These are phyloP conservation scores for Tiaroga cobitis DNA, from an alignment of 2,797 vertebrate genomes.

Conservation along the genomic window DNA sequence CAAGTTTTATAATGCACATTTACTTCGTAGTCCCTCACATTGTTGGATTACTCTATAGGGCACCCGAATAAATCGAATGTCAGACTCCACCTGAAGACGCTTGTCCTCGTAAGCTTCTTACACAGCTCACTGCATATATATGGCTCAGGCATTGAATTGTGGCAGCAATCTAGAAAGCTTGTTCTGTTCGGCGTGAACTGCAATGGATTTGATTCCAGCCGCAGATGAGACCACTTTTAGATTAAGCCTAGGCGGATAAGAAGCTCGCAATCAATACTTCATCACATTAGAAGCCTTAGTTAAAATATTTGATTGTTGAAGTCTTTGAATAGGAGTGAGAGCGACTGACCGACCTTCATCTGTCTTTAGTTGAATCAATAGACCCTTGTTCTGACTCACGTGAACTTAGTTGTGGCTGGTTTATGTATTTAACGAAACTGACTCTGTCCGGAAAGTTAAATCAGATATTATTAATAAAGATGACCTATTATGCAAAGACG, in stretches of 20 bases:
- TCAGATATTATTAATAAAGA: neutral
- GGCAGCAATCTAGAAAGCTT: neutral
- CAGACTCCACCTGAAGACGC: neutral
- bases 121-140: neutral
- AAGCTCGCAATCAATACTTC: conserved; percentile 30
- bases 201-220: neutral
- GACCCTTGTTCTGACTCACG: neutral
- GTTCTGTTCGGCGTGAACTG: neutral
- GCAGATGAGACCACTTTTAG: neutral
- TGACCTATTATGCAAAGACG: neutral
- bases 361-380: conserved; percentile 14
- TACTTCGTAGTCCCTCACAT: neutral
- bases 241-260: neutral
- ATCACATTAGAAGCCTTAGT: conserved; percentile 9
- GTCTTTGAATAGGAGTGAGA: neutral
- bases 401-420: neutral
- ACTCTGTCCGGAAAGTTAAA: neutral
- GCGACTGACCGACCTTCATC: neutral
- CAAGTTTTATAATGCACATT: too few species aligned
- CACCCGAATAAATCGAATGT: neutral
- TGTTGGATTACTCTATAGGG: neutral
- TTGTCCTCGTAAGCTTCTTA: neutral
- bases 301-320: neutral
- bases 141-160: neutral
- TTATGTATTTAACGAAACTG: neutral